Evolutionary conservation across 37 sponge, comb jelly and placozoan genomes (phyloP).

Genomic region (Tethya wilhelma): DNA sequence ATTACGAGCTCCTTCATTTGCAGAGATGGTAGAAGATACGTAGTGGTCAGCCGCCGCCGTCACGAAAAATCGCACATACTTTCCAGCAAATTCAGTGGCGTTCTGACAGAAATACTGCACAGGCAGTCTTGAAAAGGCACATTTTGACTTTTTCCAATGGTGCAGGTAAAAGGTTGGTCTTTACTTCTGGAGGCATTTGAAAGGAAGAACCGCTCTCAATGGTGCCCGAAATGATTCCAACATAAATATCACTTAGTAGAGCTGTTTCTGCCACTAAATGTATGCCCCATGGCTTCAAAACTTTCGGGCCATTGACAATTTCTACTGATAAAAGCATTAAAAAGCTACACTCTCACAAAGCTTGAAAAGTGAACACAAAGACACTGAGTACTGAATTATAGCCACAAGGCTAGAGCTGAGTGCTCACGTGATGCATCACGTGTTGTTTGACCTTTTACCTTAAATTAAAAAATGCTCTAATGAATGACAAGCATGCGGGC

Average conservation of each 20-base stretch:
- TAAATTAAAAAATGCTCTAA: too few relatives aligned
- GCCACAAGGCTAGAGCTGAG: too few relatives aligned
- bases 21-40: background rate
- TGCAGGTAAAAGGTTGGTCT: constrained; percentile 6
- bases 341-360: too few relatives aligned
- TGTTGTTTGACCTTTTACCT: too few relatives aligned
- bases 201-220: background rate
- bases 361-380: too few relatives aligned
- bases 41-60: background rate
- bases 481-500: too few relatives aligned
- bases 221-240: background rate
- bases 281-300: constrained; percentile 1
- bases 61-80: background rate
- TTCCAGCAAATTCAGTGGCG: background rate
- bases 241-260: background rate
- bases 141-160: background rate
- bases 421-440: too few relatives aligned
- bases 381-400: too few relatives aligned
- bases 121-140: background rate
- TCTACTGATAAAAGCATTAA: too few relatives aligned
- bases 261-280: background rate
- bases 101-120: background rate
- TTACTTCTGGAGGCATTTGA: background rate
- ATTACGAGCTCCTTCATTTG: background rate
- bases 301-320: background rate